These are phyloP conservation scores for Anisognathus igniventris DNA, from an alignment of 2,797 vertebrate species.

Conservation along the genomic window DNA sequence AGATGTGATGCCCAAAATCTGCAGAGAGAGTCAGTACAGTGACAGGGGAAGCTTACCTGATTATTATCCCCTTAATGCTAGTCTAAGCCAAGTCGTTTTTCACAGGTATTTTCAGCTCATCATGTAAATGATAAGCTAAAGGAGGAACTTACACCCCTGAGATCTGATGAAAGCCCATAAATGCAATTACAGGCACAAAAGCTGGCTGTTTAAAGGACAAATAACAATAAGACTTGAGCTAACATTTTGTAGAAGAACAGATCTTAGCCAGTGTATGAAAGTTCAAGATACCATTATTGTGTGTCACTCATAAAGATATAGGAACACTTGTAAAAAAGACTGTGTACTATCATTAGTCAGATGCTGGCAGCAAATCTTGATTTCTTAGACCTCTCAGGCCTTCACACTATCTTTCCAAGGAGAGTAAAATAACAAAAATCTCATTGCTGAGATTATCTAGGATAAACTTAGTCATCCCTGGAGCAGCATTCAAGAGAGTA, in stretches of 20 bases:
- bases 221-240: not conserved
- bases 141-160: not conserved
- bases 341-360: not conserved
- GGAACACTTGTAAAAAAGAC: not conserved
- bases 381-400: not conserved
- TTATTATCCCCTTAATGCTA: not conserved
- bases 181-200: not conserved
- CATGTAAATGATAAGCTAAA: constrained; percentile 3
- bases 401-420: not conserved
- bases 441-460: constrained; percentile 2
- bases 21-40: not conserved
- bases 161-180: not conserved
- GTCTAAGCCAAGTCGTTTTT: not conserved
- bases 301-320: not conserved
- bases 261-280: not conserved
- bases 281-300: not conserved
- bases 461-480: not conserved
- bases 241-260: not conserved
- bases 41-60: not conserved
- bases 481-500: not conserved
- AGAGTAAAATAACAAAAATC: not conserved
- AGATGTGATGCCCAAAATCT: not conserved
- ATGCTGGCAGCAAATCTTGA: not conserved
- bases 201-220: not conserved
- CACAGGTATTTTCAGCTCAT: not conserved